Conservation (phyloP, 64 coral and sea anemone species). For the Montipora sp. region DNA sequence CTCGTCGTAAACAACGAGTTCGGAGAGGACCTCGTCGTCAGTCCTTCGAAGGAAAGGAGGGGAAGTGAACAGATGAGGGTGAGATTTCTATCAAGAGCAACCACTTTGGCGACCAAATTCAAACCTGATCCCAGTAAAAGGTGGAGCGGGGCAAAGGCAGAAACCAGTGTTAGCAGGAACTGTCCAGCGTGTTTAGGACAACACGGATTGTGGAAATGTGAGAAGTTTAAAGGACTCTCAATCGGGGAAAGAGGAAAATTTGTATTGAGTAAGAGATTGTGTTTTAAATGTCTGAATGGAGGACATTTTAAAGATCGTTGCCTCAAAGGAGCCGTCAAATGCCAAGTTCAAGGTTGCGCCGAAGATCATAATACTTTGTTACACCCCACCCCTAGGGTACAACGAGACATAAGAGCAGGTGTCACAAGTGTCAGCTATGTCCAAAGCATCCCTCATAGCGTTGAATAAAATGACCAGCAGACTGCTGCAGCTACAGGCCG, state of each 20-base stretch:
- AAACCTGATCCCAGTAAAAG: not conserved
- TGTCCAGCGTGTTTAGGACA: slow-evolving; percentile 60
- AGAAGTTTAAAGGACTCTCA: slow-evolving; percentile 51
- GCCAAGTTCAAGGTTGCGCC: slow-evolving; percentile 54
- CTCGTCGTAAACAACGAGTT: slow-evolving; percentile 80
- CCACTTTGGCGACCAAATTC: not conserved
- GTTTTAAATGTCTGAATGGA: slow-evolving; percentile 72
- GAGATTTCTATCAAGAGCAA: not conserved
- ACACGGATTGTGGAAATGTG: slow-evolving; percentile 74
- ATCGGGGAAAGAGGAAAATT: slow-evolving; percentile 48
- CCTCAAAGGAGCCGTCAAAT: slow-evolving; percentile 52
- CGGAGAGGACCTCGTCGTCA: slow-evolving; percentile 45
- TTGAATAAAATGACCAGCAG: not conserved
- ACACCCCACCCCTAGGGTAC: slow-evolving; percentile 36
- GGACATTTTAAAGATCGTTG: slow-evolving; percentile 71
- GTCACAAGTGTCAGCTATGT: not conserved
- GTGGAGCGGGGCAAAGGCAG: not conserved
- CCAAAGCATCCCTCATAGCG: not conserved
- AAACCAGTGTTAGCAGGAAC: not conserved
- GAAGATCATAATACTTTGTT: slow-evolving; percentile 71
- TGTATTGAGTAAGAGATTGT: slow-evolving; percentile 64
- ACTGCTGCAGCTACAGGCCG: slow-evolving; percentile 2
- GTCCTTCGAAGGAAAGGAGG: not conserved
- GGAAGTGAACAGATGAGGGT: not conserved
- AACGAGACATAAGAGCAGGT: not conserved